phyloP scores from a whole-genome alignment of 2,113 vertebrate species.

The Seriola quinqueradiata region DNA sequence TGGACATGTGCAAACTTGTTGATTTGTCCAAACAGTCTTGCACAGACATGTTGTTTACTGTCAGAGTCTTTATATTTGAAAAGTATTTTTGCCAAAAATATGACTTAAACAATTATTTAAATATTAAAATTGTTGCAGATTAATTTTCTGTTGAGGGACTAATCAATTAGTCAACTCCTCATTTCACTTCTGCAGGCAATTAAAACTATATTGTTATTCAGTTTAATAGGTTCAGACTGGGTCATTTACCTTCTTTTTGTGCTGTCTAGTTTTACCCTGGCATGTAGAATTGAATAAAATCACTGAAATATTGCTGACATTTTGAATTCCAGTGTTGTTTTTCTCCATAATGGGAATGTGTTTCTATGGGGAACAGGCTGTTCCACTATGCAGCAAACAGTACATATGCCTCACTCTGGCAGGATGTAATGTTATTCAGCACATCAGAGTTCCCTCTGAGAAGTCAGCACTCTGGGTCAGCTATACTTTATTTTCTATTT shows the following conservation, averaged over 20 bases:
- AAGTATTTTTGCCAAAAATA: neutral
- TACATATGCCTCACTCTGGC: conserved; percentile 59
- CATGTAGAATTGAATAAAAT: conserved; percentile 58
- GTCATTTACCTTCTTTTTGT: conserved; percentile 40
- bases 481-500: conserved; percentile 29
- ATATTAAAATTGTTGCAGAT: neutral
- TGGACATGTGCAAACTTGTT: no score
- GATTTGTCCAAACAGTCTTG: neutral
- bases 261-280: neutral
- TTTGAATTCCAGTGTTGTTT: conserved; percentile 68
- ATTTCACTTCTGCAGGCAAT: conserved; percentile 1
- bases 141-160: neutral
- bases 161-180: no score
- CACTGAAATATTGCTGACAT: conserved; percentile 65
- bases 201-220: conserved; percentile 45
- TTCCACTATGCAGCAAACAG: conserved; percentile 56
- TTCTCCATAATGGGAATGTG: conserved; percentile 52
- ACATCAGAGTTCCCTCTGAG: conserved; percentile 22
- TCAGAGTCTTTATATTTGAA: neutral
- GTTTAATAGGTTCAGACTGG: conserved; percentile 13
- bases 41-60: neutral
- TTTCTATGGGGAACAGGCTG: conserved; percentile 60
- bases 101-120: neutral
- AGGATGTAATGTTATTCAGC: conserved; percentile 55
- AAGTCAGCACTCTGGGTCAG: conserved; percentile 19